Evolutionary conservation across 1,140 invertebrate genomes (phyloP).

Genomic region (Cotesia chilonis): DNA sequence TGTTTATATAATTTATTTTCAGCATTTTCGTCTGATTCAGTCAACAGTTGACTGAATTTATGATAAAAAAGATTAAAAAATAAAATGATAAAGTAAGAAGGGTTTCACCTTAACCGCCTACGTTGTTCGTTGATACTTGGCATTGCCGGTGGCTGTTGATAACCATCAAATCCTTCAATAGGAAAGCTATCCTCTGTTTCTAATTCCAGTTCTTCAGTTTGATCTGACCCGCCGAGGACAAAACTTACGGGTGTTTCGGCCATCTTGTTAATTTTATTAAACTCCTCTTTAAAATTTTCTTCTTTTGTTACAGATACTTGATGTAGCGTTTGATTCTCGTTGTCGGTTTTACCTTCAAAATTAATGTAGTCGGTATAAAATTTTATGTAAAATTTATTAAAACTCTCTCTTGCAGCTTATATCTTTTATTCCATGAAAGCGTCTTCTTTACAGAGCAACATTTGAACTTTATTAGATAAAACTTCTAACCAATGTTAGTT

Average conservation of each 20-base stretch:
- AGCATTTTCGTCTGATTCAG: not conserved
- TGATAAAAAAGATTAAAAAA: not conserved
- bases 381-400: not conserved
- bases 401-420: too few species aligned
- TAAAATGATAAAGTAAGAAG: constrained; percentile 34
- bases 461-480: too few species aligned
- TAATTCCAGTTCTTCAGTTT: constrained; percentile 52
- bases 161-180: constrained; percentile 43
- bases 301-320: constrained; percentile 21
- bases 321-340: constrained; percentile 35
- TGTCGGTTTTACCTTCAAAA: constrained; percentile 57
- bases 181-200: constrained; percentile 66
- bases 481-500: too few species aligned
- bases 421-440: too few species aligned
- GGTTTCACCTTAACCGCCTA: constrained; percentile 65
- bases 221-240: constrained; percentile 63
- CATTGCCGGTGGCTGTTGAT: constrained; percentile 49
- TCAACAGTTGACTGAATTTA: not conserved
- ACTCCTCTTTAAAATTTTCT: not conserved
- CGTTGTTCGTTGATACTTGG: constrained; percentile 65
- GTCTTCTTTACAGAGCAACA: too few species aligned
- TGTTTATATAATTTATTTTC: not conserved
- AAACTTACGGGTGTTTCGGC: constrained; percentile 63
- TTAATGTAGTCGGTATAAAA: constrained; percentile 23
- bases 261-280: constrained; percentile 44